phyloP scores from a whole-genome alignment of 2,113 vertebrate genomes.

The Caretta caretta region DNA sequence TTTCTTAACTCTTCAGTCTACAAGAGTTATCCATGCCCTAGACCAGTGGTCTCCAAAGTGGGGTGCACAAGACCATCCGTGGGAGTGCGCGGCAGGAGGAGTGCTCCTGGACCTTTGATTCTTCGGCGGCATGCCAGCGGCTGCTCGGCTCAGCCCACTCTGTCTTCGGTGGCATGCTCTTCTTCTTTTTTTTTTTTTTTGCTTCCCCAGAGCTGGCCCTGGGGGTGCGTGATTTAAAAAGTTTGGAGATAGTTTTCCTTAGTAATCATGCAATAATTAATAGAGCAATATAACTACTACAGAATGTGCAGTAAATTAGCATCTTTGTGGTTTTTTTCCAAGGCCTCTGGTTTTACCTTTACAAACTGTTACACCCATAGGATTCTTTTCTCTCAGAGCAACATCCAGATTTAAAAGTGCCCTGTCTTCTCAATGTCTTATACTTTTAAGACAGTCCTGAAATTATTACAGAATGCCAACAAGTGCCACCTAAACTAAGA shows the following conservation, averaged over 20 bases:
- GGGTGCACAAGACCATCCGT: too few species aligned
- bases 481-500: background rate
- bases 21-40: background rate
- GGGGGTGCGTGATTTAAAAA: too few species aligned
- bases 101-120: too few species aligned
- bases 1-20: constrained; percentile 23
- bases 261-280: background rate
- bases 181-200: too few species aligned
- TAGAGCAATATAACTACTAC: background rate
- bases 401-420: background rate
- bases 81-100: too few species aligned
- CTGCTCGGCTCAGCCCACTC: too few species aligned
- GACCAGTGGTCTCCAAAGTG: too few species aligned
- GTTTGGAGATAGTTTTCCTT: background rate
- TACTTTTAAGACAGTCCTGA: background rate
- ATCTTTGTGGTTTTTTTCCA: background rate
- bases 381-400: background rate
- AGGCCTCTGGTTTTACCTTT: background rate
- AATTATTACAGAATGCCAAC: accelerated
- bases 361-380: constrained; percentile 5
- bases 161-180: too few species aligned
- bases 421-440: accelerated
- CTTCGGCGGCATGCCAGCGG: too few species aligned
- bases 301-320: background rate
- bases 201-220: too few species aligned